phyloP scores from a whole-genome alignment of 2,888 invertebrate genomes.

The Cheilosia vernalis region DNA sequence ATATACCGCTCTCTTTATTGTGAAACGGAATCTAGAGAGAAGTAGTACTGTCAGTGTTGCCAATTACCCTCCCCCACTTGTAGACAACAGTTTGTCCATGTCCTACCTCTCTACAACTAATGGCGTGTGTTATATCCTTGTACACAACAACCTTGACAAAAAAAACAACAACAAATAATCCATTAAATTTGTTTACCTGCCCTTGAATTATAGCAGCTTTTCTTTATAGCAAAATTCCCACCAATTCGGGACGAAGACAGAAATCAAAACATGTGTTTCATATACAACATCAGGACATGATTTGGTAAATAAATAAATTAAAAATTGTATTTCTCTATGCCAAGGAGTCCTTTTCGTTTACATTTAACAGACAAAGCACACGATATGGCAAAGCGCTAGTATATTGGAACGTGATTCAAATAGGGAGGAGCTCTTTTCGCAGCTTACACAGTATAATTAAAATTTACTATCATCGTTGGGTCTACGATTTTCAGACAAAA shows the following conservation, averaged over 20 bases:
- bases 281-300: constrained; percentile 46
- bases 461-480: constrained; percentile 54
- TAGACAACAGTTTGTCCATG: constrained; percentile 13
- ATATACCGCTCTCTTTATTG: background rate
- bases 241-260: background rate
- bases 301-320: constrained; percentile 39
- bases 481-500: background rate
- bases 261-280: constrained; percentile 27
- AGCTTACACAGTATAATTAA: constrained; percentile 45
- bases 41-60: constrained; percentile 33
- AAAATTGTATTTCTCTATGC: background rate
- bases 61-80: constrained; percentile 9
- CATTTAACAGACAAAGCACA: background rate
- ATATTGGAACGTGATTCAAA: constrained; percentile 44
- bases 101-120: constrained; percentile 31
- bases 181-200: constrained; percentile 65
- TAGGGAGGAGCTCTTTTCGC: background rate
- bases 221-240: constrained; percentile 16
- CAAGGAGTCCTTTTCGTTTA: constrained; percentile 20
- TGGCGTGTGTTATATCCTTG: constrained; percentile 34
- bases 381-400: background rate
- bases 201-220: constrained; percentile 61
- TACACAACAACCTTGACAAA: constrained; percentile 38
- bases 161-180: constrained; percentile 13
- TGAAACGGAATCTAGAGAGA: background rate